Evolutionary conservation across 2,113 vertebrate species (phyloP).

Genomic region (Odocoileus virginianus): DNA sequence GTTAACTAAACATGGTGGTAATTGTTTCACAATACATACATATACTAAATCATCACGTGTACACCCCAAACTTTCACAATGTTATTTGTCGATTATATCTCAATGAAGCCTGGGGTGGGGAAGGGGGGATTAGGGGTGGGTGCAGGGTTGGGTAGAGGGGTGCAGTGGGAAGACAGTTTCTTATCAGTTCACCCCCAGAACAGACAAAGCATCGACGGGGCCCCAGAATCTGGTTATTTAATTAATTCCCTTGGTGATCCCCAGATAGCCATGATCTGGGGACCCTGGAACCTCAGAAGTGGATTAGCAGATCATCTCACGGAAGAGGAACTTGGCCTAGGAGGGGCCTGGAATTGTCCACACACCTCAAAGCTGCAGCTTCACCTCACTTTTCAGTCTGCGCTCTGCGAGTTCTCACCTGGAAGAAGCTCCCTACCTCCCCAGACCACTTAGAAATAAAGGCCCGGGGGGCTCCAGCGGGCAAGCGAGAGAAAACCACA

Average conservation of each 20-base stretch:
- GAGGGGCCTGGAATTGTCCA: not conserved
- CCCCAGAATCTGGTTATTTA: not conserved
- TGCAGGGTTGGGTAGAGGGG: not conserved
- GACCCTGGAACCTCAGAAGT: not conserved
- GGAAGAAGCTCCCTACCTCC: not conserved
- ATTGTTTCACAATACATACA: not conserved
- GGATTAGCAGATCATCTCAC: not conserved
- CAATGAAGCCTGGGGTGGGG: not conserved
- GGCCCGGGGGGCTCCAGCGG: too few relatives aligned
- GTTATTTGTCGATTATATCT: not conserved
- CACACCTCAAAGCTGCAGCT: not conserved
- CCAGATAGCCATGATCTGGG: not conserved
- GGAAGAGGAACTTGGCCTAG: not conserved
- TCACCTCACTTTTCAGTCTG: not conserved
- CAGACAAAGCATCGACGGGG: not conserved
- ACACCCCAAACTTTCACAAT: not conserved
- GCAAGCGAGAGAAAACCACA: rapidly evolving
- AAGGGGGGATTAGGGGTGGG: too few relatives aligned
- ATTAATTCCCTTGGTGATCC: not conserved
- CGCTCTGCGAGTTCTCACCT: too few relatives aligned
- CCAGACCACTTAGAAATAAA: not conserved
- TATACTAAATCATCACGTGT: not conserved
- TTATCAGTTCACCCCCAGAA: not conserved
- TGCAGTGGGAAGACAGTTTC: not conserved
- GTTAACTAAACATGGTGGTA: not conserved